Evolutionary conservation across 2,113 vertebrate species (phyloP).

Genomic region (Morone saxatilis): DNA sequence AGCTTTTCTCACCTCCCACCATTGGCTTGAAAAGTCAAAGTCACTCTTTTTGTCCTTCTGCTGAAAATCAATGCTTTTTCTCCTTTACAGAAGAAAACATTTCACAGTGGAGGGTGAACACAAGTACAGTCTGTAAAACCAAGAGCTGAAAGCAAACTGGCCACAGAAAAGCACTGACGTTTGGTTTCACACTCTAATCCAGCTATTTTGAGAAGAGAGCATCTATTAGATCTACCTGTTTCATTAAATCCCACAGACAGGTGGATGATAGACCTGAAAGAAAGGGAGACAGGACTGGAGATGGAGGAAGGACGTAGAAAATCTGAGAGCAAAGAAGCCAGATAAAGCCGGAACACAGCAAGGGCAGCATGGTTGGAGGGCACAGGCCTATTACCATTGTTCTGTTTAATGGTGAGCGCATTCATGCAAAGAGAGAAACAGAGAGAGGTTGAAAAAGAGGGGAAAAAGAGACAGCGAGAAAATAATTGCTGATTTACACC

Average conservation of each 20-base stretch:
- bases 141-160: constrained; percentile 17
- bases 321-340: constrained; percentile 7
- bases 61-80: constrained; percentile 37
- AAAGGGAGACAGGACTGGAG: background rate
- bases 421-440: constrained; percentile 43
- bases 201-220: background rate
- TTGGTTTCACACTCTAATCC: constrained; percentile 5
- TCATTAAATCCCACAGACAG: background rate
- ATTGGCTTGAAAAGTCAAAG: constrained; percentile 43
- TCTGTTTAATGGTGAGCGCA: constrained; percentile 37
- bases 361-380: constrained; percentile 1
- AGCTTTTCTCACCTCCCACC: constrained; percentile 54
- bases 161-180: background rate
- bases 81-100: constrained; percentile 5
- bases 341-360: background rate
- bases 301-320: background rate
- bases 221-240: background rate
- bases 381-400: constrained; percentile 42
- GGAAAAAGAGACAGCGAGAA: constrained; percentile 19
- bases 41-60: constrained; percentile 27
- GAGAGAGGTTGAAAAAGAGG: background rate
- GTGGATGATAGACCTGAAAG: background rate
- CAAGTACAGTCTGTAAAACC: background rate
- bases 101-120: constrained; percentile 10
- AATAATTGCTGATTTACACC: constrained; percentile 69